Evolutionary conservation across 2,888 invertebrate species (phyloP).

Genomic region (Limnephilus lunatus): DNA sequence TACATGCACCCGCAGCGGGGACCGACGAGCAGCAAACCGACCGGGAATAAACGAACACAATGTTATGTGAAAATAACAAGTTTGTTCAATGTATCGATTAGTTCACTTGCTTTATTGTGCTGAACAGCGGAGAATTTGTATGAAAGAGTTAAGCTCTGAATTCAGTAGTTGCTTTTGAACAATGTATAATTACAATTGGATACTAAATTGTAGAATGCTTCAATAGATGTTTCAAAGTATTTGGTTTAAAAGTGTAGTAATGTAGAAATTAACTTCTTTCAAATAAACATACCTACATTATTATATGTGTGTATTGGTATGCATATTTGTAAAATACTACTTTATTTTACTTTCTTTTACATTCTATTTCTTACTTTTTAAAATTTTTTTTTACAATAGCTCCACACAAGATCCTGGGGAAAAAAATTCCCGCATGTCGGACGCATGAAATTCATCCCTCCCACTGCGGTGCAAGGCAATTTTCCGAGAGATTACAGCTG

Average conservation of each 20-base stretch:
- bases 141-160: neutral
- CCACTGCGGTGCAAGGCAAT: no score
- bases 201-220: neutral
- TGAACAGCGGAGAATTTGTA: neutral
- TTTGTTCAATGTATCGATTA: constrained; percentile 58
- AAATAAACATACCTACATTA: neutral
- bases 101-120: constrained; percentile 19
- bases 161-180: neutral
- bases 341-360: no score
- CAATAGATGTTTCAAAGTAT: neutral
- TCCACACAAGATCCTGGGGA: no score
- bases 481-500: no score
- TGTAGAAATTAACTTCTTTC: neutral
- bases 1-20: neutral
- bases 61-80: constrained; percentile 37
- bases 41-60: neutral
- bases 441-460: no score
- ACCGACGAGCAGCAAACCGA: neutral
- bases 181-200: neutral
- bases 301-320: neutral
- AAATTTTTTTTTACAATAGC: no score
- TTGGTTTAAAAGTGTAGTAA: neutral
- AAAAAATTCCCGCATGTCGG: no score
- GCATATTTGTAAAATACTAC: no score
- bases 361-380: no score